Conservation (phyloP, 2,797 vertebrate genomes). For the Tragopan temminckii region DNA sequence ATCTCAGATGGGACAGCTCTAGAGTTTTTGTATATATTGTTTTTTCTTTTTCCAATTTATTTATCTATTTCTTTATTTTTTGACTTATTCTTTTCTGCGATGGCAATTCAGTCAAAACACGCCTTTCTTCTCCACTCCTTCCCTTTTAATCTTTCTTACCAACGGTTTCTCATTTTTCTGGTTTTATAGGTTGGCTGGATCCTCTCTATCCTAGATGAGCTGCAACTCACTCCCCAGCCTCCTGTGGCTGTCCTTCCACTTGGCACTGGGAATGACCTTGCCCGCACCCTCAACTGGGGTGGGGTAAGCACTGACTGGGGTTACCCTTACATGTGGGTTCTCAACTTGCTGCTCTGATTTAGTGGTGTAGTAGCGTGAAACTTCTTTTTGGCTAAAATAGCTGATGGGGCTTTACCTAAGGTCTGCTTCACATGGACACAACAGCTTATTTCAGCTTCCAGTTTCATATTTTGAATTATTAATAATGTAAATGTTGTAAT, state of each 20-base stretch:
- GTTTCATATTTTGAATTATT: background rate
- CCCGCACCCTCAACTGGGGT: conserved; percentile 99
- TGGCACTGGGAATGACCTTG: conserved; percentile 98
- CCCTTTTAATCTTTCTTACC: background rate
- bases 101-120: background rate
- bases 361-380: background rate
- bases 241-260: conserved; percentile 98
- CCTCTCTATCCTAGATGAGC: conserved; percentile 95
- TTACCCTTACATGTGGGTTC: fast-evolving
- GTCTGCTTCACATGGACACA: background rate
- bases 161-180: conserved; percentile 17
- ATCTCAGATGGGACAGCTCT: background rate
- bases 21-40: background rate
- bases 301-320: conserved; percentile 88
- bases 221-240: conserved; percentile 94
- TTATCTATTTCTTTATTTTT: background rate
- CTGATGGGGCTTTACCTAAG: background rate
- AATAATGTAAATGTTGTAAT: background rate
- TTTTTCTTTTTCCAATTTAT: background rate
- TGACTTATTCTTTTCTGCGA: background rate
- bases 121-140: background rate
- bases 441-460: background rate
- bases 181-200: conserved; percentile 95
- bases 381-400: background rate
- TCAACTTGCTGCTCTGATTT: background rate